A percentile compares a stretch with the other conserved stretches of the same genome.
These are phyloP conservation scores for Cryptoprocta ferox DNA, from an alignment of 2,797 vertebrate species.

Conservation along the genomic window DNA sequence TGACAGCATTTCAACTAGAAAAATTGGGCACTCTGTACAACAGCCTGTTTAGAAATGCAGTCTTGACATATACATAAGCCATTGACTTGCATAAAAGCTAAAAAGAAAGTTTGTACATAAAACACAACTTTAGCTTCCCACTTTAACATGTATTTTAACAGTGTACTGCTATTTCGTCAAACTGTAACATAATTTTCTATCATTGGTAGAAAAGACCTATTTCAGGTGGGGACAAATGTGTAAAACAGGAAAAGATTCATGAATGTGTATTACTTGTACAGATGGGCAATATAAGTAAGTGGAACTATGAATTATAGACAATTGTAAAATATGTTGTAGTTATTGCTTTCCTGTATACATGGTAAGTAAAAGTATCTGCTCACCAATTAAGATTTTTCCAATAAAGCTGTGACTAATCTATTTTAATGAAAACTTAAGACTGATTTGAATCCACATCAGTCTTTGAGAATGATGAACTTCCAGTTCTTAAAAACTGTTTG, in stretches of 20 bases:
- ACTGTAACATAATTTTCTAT: slow-evolving; percentile 37
- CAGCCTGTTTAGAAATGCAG: not conserved
- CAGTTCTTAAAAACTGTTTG: slow-evolving; percentile 67
- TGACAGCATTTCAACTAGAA: not conserved
- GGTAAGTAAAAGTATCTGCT: slow-evolving; percentile 68
- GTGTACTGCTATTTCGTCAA: slow-evolving; percentile 45
- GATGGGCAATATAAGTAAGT: slow-evolving; percentile 56
- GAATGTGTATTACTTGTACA: slow-evolving; percentile 55
- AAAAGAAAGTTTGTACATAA: slow-evolving; percentile 4
- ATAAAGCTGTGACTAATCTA: slow-evolving; percentile 40
- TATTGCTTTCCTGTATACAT: slow-evolving; percentile 55
- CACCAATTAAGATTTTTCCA: slow-evolving; percentile 66
- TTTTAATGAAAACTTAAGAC: slow-evolving; percentile 70
- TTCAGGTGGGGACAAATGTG: slow-evolving; percentile 60
- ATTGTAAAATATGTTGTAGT: slow-evolving; percentile 62
- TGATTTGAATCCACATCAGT: slow-evolving; percentile 41
- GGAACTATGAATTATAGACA: slow-evolving; percentile 51
- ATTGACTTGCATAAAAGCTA: slow-evolving; percentile 4
- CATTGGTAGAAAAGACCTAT: slow-evolving; percentile 54
- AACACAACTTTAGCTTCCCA: not conserved
- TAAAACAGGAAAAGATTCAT: slow-evolving; percentile 38
- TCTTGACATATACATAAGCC: not conserved
- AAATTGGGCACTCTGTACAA: not conserved
- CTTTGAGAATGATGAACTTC: slow-evolving; percentile 62
- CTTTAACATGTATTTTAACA: not conserved